Percentiles rank a stretch among this genome's conserved stretches.
These are phyloP conservation scores for Meandrina meandrites DNA, from an alignment of 92 coral and sea anemone genomes.

Conservation along the genomic window DNA sequence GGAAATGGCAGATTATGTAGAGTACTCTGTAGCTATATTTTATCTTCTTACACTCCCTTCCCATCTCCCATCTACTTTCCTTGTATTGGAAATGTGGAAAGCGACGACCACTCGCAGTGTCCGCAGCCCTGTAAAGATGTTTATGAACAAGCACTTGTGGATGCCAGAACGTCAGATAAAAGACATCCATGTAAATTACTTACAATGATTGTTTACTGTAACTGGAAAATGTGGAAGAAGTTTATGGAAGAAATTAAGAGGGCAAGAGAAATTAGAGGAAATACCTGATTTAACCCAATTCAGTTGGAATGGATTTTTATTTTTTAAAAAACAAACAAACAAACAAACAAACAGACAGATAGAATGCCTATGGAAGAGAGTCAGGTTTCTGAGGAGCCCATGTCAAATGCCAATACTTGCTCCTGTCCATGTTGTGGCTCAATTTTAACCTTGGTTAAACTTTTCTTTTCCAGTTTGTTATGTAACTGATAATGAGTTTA, in stretches of 20 bases:
- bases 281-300: too few relatives aligned
- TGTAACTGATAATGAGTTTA: too few relatives aligned
- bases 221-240: slow-evolving; percentile 50
- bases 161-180: slow-evolving; percentile 38
- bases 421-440: too few relatives aligned
- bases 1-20: slow-evolving; percentile 70
- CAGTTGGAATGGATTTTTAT: too few relatives aligned
- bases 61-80: slow-evolving; percentile 38
- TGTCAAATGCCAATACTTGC: too few relatives aligned
- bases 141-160: slow-evolving; percentile 52
- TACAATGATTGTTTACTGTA: slow-evolving; percentile 61
- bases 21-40: slow-evolving; percentile 51
- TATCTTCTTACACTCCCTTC: slow-evolving; percentile 47
- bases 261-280: too few relatives aligned
- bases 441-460: too few relatives aligned
- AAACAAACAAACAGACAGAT: too few relatives aligned
- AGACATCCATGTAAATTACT: slow-evolving; percentile 52
- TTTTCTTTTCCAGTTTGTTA: too few relatives aligned
- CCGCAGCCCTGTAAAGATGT: slow-evolving; percentile 25
- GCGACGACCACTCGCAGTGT: slow-evolving; percentile 9
- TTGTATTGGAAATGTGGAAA: not conserved
- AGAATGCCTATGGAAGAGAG: too few relatives aligned
- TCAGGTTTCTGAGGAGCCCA: too few relatives aligned
- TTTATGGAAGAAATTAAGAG: not conserved
- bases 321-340: too few relatives aligned